Evolutionary conservation across 2,797 vertebrate species (phyloP), one percentile per base, ranked within the genome.

Genomic region (Pampus argenteus): DNA sequence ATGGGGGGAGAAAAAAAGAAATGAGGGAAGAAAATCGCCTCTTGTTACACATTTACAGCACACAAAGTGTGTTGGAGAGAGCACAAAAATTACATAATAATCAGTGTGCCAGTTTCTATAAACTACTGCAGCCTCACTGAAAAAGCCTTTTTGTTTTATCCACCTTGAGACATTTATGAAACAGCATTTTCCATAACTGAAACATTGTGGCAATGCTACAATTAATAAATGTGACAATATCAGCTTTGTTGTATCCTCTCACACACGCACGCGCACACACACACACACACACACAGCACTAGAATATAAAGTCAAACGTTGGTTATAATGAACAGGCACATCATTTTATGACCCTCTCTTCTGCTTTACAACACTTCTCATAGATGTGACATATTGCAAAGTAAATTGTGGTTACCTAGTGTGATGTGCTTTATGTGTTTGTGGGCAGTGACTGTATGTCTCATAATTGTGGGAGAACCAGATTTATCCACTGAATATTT

Each of bases 41-140:
- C 59, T 59, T 80, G 85, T 89, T 91, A 86, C 88, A 86, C 77
- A 86, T 88, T 89, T 84, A 86, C 67, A 83, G 70, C 51, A 61
- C 74, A 58, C 55, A 58, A 60, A 77, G 50, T 58, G 22, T 40
- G 62, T 23, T 84, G 48, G 67, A 78, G 17, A 47, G 57, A 71
- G 58, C 20, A 54, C 48, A 66, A 15, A n/a, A 66, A 54, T 86
- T 79, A 73, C 52, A 78, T 84, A 90, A 91, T 40, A 70, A 47
- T 22, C 44, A 48, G n/a, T 57, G 5, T 76, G 72, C 56, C 71
- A 52, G 29, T 62, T 64, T 69, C 61, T 69, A n/a, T 59, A 76
- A 76, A 50, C 38, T 17, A 8, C 48, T 82, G 63, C 47, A 76
- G 70, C 73, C 79, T 57, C 25, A 36, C 14, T 38, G 56, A 22